Conservation (phyloP, 1,140 invertebrate species). For the Eubasilissa regina region DNA sequence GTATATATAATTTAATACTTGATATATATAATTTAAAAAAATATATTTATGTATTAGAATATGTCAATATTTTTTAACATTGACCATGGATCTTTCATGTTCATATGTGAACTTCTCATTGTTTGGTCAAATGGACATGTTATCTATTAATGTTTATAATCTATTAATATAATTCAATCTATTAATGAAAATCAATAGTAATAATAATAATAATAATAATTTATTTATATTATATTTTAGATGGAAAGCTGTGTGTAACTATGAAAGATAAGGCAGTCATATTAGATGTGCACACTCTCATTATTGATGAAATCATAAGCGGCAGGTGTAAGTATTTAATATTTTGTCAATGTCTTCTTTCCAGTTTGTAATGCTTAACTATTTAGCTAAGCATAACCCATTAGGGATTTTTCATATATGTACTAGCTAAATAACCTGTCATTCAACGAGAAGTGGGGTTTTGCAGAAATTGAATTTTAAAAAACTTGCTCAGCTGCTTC, state of each 20-base stretch:
- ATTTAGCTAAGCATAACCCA: too few relatives aligned
- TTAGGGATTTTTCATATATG: too few relatives aligned
- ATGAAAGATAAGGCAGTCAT: conserved; percentile 1
- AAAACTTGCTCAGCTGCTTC: too few relatives aligned
- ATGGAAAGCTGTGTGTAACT: conserved; percentile 19
- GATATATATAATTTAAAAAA: too few relatives aligned
- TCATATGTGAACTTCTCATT: neutral
- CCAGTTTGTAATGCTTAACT: too few relatives aligned
- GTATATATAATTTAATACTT: neutral
- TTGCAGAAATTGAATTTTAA: too few relatives aligned
- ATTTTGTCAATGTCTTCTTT: too few relatives aligned
- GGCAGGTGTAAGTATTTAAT: conserved; percentile 23
- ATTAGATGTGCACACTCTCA: neutral
- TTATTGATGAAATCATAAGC: conserved; percentile 6
- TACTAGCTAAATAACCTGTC: too few relatives aligned
- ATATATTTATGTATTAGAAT: neutral
- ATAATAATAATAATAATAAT: neutral
- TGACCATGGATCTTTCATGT: neutral
- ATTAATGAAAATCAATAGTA: neutral
- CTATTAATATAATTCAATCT: neutral
- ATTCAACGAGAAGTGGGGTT: too few relatives aligned
- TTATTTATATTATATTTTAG: conserved; percentile 14
- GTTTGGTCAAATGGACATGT: neutral
- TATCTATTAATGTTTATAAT: neutral
- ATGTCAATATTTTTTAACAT: neutral